Evolutionary conservation across 2,888 invertebrate species (phyloP), one percentile per base, ranked within the genome.

Genomic region (Caenorhabditis drosophilae): DNA sequence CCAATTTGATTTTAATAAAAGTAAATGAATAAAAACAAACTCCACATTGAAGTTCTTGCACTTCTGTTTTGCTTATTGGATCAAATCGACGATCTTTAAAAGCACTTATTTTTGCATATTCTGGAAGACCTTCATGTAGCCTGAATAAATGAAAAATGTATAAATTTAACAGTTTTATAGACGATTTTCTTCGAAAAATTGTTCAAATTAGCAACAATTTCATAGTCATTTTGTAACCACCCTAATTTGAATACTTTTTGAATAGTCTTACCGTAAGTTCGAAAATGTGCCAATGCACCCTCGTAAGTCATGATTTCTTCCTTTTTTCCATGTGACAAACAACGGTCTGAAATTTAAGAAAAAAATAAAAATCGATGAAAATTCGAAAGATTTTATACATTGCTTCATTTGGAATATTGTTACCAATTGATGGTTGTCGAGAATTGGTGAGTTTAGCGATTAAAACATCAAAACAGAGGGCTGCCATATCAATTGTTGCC

Each of bases 241-340:
- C n/a, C n/a, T n/a, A n/a, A n/a, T n/a, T n/a, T n/a, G n/a, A n/a
- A n/a, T n/a, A n/a, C n/a, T n/a, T n/a, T n/a, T n/a, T n/a, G n/a
- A n/a, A n/a, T n/a, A 42, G 23, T 9, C 26, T 26, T n/a, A 71
- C 71, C 50, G 60, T 27, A 74, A 42, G 40, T 73, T 59, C 7
- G 67, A 60, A 85, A 98, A 99, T 47, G 98, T 98, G 64, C 98
- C 98, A 84, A 98, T 98, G 87, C 98, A 98, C 49, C 98, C 98
- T 73, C 98, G 89, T 67, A 98, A 88, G 73, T 93, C 89, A 83
- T 92, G 90, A 84, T 95, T 95, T 84, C 92, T 90, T 51, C 97
- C 98, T 84, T 93, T 93, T 87, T 93, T 92, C 98, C 98, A 98
- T 68, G 98, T 98, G 75, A 98, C 98, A 88, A 98, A 98, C 84